Percentiles rank a stretch among this genome's conserved stretches.
Conservation (phyloP, 1,140 invertebrate species). For the Globodera rostochiensis region DNA sequence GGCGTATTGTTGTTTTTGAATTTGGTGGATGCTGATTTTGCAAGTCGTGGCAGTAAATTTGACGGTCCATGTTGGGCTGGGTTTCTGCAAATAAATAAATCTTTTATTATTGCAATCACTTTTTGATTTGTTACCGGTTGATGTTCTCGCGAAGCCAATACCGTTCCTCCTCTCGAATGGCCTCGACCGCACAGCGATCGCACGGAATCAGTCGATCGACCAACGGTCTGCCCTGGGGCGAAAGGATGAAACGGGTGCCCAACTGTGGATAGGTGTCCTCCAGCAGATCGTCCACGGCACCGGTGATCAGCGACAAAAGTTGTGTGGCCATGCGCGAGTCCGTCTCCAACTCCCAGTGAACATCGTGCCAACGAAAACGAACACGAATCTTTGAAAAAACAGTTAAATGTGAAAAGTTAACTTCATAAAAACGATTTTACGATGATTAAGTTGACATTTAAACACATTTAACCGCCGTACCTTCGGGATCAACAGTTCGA, state of each 20-base stretch:
- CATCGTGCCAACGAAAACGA: constrained; percentile 29
- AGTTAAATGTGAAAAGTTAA: not conserved
- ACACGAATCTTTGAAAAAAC: not conserved
- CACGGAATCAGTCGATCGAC: constrained; percentile 93
- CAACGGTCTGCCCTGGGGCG: constrained; percentile 89
- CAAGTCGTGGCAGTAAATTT: not conserved
- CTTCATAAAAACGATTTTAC: too few species aligned
- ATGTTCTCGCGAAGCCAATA: constrained; percentile 26
- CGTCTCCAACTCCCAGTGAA: constrained; percentile 41
- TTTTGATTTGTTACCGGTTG: not conserved
- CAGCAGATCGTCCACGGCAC: constrained; percentile 91
- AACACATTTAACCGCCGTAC: not conserved
- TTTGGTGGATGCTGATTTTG: constrained; percentile 2
- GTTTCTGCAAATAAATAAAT: constrained; percentile 7
- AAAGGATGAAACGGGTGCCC: constrained; percentile 93
- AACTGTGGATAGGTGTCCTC: constrained; percentile 92
- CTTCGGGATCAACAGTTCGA: constrained; percentile 82
- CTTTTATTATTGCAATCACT: constrained; percentile 18
- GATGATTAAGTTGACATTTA: too few species aligned
- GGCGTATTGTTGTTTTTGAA: constrained; percentile 20
- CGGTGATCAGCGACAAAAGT: constrained; percentile 84
- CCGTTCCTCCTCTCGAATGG: constrained; percentile 6
- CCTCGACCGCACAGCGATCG: constrained; percentile 69
- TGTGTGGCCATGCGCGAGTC: constrained; percentile 80
- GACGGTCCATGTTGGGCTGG: not conserved